Base-by-base conservation (phyloP, 2,888 invertebrate species). In the Euplagia quadripunctaria region DNA sequence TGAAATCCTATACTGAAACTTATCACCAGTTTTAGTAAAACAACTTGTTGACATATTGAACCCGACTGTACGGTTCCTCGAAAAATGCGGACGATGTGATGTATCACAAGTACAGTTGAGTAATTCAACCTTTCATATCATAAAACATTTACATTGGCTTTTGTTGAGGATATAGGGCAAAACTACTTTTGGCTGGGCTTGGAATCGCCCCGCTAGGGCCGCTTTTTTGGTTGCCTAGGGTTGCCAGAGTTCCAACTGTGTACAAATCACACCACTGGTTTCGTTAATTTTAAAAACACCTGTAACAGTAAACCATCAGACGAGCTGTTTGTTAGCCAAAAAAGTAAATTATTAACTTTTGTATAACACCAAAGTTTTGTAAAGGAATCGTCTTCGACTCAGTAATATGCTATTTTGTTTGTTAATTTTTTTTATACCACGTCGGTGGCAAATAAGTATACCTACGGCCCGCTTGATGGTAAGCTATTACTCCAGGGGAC, bases 1-100 rank as follows among this genome's bases (percentile, higher is more conserved):
- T 80, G 73, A 72, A 80, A 75, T 71, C 46, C 42, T 61, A 68
- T 65, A n/a, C 65, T 41, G 43, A 51, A 64, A 0, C 2, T 51
- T 64, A 64, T 64, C 63, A 68, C n/a, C 31, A 16, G 9, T n/a
- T 43, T 49, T 64, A 58, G 63, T 61, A 72, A 72, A 41, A 31
- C 17, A 66, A 58, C 55, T 41, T 49, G 5, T 7, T 64, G 61
- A 66, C 70, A 68, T 42, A 70, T 31, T 72, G 51, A 72, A 20
- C 46, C 20, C 46, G 31, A 49, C 51, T 51, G 41, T 20, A 17
- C 17, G 6, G 41, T 82, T 78, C 74, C 64, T 55, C 43, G 72
- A 72, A 78, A 31, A 55, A 70, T 64, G n/a, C 51, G 41, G 9
- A 63, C 46, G 17, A 14, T 5, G 14, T 2, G 1, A 31, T 31